These are phyloP conservation scores for Himalopsyche japonica DNA, from an alignment of 2,888 invertebrate species.

Conservation along the genomic window DNA sequence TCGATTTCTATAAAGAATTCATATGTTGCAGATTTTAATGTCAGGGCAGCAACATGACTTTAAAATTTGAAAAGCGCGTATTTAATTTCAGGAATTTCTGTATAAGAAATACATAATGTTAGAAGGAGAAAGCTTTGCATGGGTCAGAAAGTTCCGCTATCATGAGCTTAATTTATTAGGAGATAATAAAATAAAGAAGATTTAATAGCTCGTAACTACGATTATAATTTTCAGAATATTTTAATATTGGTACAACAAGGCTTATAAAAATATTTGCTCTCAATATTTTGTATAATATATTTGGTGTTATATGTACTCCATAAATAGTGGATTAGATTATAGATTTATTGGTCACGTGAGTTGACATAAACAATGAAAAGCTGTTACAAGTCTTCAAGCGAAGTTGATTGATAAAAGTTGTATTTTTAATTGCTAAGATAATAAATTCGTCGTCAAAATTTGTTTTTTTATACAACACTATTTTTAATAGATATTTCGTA, in stretches of 20 bases:
- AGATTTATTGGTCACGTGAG: no score
- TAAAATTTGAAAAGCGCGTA: no score
- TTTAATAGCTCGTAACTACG: background rate
- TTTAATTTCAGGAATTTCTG: background rate
- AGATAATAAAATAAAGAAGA: constrained; percentile 12
- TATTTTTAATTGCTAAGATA: no score
- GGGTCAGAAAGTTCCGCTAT: constrained; percentile 34
- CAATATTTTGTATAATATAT: background rate
- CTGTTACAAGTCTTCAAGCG: no score
- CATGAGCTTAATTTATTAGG: constrained; percentile 38
- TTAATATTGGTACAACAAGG: background rate
- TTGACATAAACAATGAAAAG: no score
- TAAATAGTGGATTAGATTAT: no score
- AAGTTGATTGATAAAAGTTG: no score
- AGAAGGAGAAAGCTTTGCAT: constrained; percentile 36
- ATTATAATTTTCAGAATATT: no score
- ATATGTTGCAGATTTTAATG: constrained; percentile 32
- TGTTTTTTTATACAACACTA: no score
- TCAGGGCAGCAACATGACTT: no score
- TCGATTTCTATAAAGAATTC: constrained; percentile 24
- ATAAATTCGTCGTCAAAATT: background rate
- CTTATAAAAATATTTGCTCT: no score
- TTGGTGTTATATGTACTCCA: no score
- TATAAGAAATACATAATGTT: constrained; percentile 17
- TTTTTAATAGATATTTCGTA: background rate